Base-by-base conservation (phyloP, 1,140 invertebrate species). In the Drosophila carrolli region DNA sequence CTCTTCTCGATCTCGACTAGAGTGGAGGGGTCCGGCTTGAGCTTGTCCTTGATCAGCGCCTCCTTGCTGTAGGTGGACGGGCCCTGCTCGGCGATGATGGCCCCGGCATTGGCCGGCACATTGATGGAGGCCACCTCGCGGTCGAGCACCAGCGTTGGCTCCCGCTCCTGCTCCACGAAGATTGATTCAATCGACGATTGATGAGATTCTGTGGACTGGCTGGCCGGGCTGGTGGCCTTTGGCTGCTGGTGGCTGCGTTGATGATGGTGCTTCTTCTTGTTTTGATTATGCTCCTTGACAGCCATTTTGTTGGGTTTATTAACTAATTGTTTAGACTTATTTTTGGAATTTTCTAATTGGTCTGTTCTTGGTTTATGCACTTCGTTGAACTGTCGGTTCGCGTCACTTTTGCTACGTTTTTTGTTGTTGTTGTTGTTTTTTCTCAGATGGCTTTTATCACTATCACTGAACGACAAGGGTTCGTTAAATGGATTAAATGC, bases 1-100 rank as follows among this genome's bases (percentile, higher is more conserved):
- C 93, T 95, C 38, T 94, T 93, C 90, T 97, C 96, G 65, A 96
- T 93, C 78, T 94, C 93, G 77, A 93, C 93, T 92, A 92, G 91
- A 85, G 86, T 91, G 81, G 85, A 80, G 41, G 91, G 91, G 86
- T 92, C 91, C 51, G 88, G 90, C 60, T 91, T 92, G 27, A 89
- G 48, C 71, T 91, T 92, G 41, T 91, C 78, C 68, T 84, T 78
- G 55, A 89, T 89, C 27, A 91, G 65, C 48, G 88, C 90, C 47
- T 91, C 78, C 74, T 86, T 91, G 75, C 90, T 91, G 59, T 90
- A 91, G 10, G 90, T 91, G 44, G 79, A 79, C 16, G 90, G 90
- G 16, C 77, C 90, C 11, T 81, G 72, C 61, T 91, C 89, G 47
- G 14, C 71, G 32, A 89, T 82, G 62, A 82, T 84, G 57, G 89